These are phyloP conservation scores for Napeogenes inachia DNA, from an alignment of 2,888 invertebrate genomes.

Conservation along the genomic window DNA sequence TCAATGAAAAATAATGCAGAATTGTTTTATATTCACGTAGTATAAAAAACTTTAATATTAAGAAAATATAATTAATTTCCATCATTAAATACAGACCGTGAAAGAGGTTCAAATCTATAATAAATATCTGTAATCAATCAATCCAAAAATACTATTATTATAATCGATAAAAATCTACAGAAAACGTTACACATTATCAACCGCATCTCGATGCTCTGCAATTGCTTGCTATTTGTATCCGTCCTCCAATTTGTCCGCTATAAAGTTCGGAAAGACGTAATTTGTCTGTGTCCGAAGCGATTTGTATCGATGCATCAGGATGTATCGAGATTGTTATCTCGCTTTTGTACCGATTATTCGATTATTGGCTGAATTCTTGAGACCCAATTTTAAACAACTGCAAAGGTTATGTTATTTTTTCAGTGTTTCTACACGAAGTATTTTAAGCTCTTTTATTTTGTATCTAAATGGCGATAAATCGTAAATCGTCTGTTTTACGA, in stretches of 20 bases:
- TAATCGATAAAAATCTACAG: constrained; percentile 22
- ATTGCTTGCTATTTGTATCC: constrained; percentile 27
- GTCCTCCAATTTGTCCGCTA: constrained; percentile 62
- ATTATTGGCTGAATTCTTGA: constrained; percentile 34
- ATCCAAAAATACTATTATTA: not conserved
- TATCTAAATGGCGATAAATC: not conserved
- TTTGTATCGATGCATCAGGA: constrained; percentile 59
- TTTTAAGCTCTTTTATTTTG: not conserved
- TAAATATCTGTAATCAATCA: too few species aligned
- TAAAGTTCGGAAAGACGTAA: constrained; percentile 60
- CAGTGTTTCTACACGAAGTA: too few species aligned
- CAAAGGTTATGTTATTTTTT: too few species aligned
- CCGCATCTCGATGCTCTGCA: constrained; percentile 21
- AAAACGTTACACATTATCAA: constrained; percentile 18
- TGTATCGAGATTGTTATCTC: constrained; percentile 64
- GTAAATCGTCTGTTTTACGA: not conserved
- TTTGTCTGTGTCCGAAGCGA: constrained; percentile 68
- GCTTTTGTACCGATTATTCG: constrained; percentile 63
- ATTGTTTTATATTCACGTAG: too few species aligned
- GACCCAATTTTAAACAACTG: constrained; percentile 15
- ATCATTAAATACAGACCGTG: too few species aligned
- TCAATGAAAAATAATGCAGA: not conserved
- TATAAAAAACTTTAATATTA: too few species aligned
- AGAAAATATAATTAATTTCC: too few species aligned
- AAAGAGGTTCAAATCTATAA: too few species aligned